Percentiles rank a stretch among this genome's conserved stretches.
phyloP scores from a whole-genome alignment of 37 sponge, comb jelly and placozoan genomes.

The Spongilla lacustris region DNA sequence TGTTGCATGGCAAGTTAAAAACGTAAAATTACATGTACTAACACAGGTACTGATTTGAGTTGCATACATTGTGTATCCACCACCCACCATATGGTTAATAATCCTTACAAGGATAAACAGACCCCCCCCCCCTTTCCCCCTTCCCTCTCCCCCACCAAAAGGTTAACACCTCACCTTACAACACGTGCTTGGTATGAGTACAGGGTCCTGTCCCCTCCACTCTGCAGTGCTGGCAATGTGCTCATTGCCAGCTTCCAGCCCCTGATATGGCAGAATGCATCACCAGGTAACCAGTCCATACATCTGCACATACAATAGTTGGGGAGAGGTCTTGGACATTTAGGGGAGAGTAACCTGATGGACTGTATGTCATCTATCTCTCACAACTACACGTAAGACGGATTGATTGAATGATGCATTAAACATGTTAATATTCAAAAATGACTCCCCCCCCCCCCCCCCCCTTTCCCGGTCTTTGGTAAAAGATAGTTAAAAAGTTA shows the following conservation, averaged over 20 bases:
- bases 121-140: neutral
- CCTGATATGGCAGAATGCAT: slow-evolving; percentile 19
- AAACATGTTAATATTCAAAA: too few relatives aligned
- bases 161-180: slow-evolving; percentile 34
- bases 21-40: too few relatives aligned
- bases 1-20: too few relatives aligned
- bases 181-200: slow-evolving; percentile 31
- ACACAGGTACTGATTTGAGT: too few relatives aligned
- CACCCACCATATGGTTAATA: neutral
- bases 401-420: too few relatives aligned
- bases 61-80: too few relatives aligned
- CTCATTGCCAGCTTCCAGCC: slow-evolving; percentile 77
- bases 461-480: too few relatives aligned
- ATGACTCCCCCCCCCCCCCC: too few relatives aligned
- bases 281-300: too few relatives aligned
- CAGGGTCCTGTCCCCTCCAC: slow-evolving; percentile 52
- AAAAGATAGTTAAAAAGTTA: too few relatives aligned
- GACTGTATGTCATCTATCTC: neutral
- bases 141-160: neutral
- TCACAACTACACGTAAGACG: neutral
- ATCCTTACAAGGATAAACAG: neutral
- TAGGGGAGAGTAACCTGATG: neutral
- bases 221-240: slow-evolving; percentile 70
- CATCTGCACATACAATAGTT: too few relatives aligned
- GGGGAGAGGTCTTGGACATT: neutral